Evolutionary conservation across 2,888 invertebrate genomes (phyloP), one percentile per base, ranked within the genome.

Genomic region (Bellardia pandia): DNA sequence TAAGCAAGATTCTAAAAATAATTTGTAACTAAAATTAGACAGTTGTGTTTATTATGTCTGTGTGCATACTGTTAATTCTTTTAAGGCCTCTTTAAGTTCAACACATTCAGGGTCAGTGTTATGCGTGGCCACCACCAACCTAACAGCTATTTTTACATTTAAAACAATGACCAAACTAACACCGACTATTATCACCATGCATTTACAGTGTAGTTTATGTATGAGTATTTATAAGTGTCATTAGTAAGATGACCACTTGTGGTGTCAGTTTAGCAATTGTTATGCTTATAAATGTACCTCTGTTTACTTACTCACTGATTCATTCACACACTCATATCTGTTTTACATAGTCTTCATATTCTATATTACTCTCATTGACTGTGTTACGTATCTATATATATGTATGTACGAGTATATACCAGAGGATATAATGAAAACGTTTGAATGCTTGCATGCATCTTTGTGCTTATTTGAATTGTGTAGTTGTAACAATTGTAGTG

Each of bases 161-260:
- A 85, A 16, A 68, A 68, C 33, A 58, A 68, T 23, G 16, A 40
- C 66, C 4, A 53, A 2, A 64, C 33, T 14, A 14, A 51, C 11
- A 11, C 51, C 14, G 14, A 14, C 51, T 51, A 51, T 51, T 51
- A 4, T 14, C 14, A 51, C 13, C 51, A 51, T 14, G 0, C 51
- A 51, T 14, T 51, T 51, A 51, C 14, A 14, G 14, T 51, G 60
- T 58, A 23, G 42, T 69, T 51, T 71, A 11, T 77, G 71, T 81
- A 64, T 83, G 74, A 74, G 71, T 62, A 66, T 78, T 48, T 76
- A 23, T 42, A 79, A 81, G 81, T 86, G 77, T 85, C 77, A 84
- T 77, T 71, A 71, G 86, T 69, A 76, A 74, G 85, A 78, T 76
- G 40, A 51, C 56, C 68, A 69, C 74, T 88, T 84, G 74, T 69